phyloP scores from a whole-genome alignment of 2,888 invertebrate genomes.

The Epistrophe grossulariae region DNA sequence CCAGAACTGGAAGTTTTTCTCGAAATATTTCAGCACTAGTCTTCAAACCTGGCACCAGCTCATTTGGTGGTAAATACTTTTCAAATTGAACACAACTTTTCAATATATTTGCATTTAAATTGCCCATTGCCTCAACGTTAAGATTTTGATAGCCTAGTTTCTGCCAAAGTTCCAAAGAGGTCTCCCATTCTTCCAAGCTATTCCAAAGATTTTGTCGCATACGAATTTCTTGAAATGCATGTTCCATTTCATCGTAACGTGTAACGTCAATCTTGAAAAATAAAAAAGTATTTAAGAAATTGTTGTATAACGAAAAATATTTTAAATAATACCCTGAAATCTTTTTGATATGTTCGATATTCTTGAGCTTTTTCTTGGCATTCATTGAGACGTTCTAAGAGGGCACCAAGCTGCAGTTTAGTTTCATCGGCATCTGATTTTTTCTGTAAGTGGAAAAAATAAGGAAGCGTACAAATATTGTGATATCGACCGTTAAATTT shows the following conservation, averaged over 20 bases:
- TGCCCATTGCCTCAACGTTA: conserved; percentile 90
- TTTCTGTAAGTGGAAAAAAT: conserved; percentile 84
- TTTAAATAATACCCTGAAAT: conserved; percentile 88
- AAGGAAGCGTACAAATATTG: too few species aligned
- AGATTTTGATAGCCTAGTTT: conserved; percentile 83
- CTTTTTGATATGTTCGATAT: conserved; percentile 92
- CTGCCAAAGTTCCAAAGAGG: conserved; percentile 88
- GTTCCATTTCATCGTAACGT: conserved; percentile 91
- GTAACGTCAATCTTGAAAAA: conserved; percentile 90
- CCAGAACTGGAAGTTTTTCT: conserved; percentile 91
- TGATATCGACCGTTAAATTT: too few species aligned
- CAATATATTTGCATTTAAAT: conserved; percentile 87
- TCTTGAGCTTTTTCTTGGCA: conserved; percentile 89
- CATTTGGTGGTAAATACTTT: conserved; percentile 92
- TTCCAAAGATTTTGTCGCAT: conserved; percentile 92
- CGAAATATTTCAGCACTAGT: conserved; percentile 91
- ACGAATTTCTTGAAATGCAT: conserved; percentile 91
- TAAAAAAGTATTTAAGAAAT: background rate
- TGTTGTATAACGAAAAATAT: background rate
- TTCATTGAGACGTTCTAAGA: conserved; percentile 87
- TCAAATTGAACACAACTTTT: conserved; percentile 91
- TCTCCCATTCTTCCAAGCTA: conserved; percentile 90
- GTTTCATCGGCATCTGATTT: conserved; percentile 89
- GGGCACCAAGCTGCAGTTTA: conserved; percentile 86
- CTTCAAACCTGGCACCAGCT: conserved; percentile 91